phyloP scores from a whole-genome alignment of 1,140 invertebrate genomes.

The Hydropsyche tenuis region DNA sequence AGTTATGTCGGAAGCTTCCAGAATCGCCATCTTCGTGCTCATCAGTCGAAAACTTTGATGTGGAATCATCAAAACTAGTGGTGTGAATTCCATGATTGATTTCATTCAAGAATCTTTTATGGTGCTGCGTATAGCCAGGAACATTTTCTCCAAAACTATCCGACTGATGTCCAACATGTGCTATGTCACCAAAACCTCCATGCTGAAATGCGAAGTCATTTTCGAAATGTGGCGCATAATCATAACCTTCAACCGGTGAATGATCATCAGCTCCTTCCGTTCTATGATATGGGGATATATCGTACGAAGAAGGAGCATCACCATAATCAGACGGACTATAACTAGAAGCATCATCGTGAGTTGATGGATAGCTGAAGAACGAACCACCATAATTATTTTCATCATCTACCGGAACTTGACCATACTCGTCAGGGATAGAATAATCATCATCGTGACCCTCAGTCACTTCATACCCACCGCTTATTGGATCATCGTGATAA shows the following conservation, averaged over 20 bases:
- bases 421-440: conserved; percentile 32
- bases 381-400: conserved; percentile 6
- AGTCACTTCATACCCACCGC: conserved; percentile 55
- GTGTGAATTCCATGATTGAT: conserved; percentile 33
- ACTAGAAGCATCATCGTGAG: neutral
- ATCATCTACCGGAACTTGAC: conserved; percentile 11
- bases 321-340: too few relatives aligned
- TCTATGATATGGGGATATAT: conserved; percentile 45
- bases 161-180: conserved; percentile 26
- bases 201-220: neutral
- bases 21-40: conserved; percentile 18
- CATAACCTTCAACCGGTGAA: neutral
- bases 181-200: neutral
- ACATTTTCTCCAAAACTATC: conserved; percentile 40
- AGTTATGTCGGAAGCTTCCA: conserved; percentile 30
- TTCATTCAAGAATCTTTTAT: conserved; percentile 42
- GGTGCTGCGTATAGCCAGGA: conserved; percentile 37
- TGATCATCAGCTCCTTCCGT: neutral
- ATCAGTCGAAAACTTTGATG: conserved; percentile 8
- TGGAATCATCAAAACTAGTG: conserved; percentile 27
- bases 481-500: neutral
- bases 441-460: conserved; percentile 49
- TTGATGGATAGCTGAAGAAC: conserved; percentile 41
- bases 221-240: conserved; percentile 37
- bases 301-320: conserved; percentile 33